Conservation (phyloP, 2,888 invertebrate species). For the Apamea sordens region DNA sequence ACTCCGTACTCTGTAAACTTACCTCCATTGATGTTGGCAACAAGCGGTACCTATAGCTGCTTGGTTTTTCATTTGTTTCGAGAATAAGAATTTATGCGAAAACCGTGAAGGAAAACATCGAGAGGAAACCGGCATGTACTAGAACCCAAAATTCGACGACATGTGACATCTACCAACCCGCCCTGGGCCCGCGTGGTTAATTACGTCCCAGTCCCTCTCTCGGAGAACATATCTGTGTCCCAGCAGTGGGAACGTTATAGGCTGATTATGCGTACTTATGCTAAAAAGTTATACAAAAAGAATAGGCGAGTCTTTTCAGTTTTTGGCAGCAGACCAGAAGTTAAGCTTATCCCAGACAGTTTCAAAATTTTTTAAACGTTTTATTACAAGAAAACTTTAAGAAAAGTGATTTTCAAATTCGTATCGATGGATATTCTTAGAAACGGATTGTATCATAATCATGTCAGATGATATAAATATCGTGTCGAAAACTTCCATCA, state of each 20-base stretch:
- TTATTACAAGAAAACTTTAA: neutral
- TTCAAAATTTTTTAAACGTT: neutral
- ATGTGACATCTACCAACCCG: neutral
- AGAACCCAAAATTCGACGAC: neutral
- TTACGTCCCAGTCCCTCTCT: neutral
- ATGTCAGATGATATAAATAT: conserved; percentile 51
- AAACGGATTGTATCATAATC: conserved; percentile 22
- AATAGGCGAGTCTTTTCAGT: neutral
- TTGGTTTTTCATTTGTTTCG: neutral
- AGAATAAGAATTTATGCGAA: no score
- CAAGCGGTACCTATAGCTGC: neutral
- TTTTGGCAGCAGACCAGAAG: no score
- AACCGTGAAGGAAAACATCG: neutral
- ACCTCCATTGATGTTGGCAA: neutral
- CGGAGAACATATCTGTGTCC: no score
- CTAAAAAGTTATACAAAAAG: neutral
- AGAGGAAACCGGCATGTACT: neutral
- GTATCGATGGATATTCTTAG: conserved; percentile 13
- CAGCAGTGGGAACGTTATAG: no score
- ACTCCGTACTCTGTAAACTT: conserved; percentile 19
- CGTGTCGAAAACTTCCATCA: conserved; percentile 21
- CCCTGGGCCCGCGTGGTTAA: neutral
- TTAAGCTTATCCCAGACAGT: neutral
- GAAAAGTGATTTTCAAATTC: neutral
- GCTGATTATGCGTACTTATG: no score